Evolutionary conservation across 2,888 invertebrate species (phyloP), one percentile per base, ranked within the genome.

Genomic region (Trachelus tabidus): DNA sequence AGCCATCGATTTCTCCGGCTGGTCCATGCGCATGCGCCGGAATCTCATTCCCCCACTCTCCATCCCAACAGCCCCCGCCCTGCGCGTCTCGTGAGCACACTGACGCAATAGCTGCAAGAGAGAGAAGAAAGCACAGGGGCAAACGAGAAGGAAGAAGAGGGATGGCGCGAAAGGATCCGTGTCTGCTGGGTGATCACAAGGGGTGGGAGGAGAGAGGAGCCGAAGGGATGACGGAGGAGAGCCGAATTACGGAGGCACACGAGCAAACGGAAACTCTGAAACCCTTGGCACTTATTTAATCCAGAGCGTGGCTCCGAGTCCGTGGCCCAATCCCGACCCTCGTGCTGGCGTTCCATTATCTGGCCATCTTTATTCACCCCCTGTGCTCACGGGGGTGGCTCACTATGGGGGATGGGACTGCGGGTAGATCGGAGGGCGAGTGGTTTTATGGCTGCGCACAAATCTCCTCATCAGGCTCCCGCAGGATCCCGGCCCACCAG

Each of bases 401-500:
- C 77, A 69, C 78, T 71, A 83, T 71, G 33, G 34, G 75, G 71
- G 68, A 35, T 35, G 75, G 34, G 34, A 11, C 12, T 15, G 68
- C 35, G 73, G 76, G 78, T 12, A 34, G 79, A 56, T 56, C 40
- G 40, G 40, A 56, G 40, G 23, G 40, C 40, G 83, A 85, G 81
- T 80, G 82, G 87, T 91, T 91, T 91, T 90, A 91, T 85, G 90
- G 87, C 87, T 88, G 90, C 87, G 86, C 90, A 88, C 89, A 90
- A 91, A 91, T 91, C 91, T 90, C 90, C 90, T 90, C 91, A 88
- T 90, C 90, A 88, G 88, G 88, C 89, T 89, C 86, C 88, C 87
- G 87, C 85, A 88, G 87, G 83, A 88, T 88, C 85, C 85, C 81
- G 80, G 79, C 79, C 77, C 78, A 79, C 78, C 71, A 68, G 76